phyloP scores from a whole-genome alignment of 2,888 invertebrate species.

The Rhyacophila evoluta region DNA sequence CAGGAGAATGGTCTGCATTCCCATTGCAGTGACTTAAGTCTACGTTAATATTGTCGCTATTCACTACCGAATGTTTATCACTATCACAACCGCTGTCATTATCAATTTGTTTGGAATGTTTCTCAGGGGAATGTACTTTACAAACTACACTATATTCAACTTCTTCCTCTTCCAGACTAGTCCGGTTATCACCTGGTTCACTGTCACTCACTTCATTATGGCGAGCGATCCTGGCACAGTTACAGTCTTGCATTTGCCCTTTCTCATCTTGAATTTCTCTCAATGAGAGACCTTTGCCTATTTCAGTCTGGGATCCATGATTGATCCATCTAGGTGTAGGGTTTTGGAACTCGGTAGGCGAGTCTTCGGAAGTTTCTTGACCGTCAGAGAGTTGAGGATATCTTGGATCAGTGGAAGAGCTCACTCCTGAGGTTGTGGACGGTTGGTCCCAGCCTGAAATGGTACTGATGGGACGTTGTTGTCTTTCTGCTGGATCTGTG shows the following conservation, averaged over 20 bases:
- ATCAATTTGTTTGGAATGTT: conserved; percentile 59
- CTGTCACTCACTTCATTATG: conserved; percentile 56
- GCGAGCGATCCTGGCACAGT: conserved; percentile 58
- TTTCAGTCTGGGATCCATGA: conserved; percentile 67
- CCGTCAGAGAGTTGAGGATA: conserved; percentile 56
- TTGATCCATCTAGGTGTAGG: conserved; percentile 62
- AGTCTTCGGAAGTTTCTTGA: conserved; percentile 58
- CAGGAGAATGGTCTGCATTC: conserved; percentile 56
- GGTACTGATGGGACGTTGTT: conserved; percentile 94
- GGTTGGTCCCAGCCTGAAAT: conserved; percentile 94
- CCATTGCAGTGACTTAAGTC: conserved; percentile 60
- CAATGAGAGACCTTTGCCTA: conserved; percentile 65
- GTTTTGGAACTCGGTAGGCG: conserved; percentile 58
- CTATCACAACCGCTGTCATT: conserved; percentile 63
- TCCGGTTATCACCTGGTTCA: conserved; percentile 59
- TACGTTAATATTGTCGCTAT: conserved; percentile 57
- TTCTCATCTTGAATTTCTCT: conserved; percentile 65
- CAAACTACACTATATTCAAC: conserved; percentile 74
- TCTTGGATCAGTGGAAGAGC: conserved; percentile 53
- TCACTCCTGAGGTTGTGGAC: conserved; percentile 57
- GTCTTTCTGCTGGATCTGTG: conserved; percentile 92
- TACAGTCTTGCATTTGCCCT: conserved; percentile 57
- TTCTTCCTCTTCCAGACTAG: conserved; percentile 58
- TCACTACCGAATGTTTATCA: conserved; percentile 59
- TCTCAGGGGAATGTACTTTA: conserved; percentile 71